phyloP scores from a whole-genome alignment of 2,113 vertebrate genomes.

The Colinus virginianus region DNA sequence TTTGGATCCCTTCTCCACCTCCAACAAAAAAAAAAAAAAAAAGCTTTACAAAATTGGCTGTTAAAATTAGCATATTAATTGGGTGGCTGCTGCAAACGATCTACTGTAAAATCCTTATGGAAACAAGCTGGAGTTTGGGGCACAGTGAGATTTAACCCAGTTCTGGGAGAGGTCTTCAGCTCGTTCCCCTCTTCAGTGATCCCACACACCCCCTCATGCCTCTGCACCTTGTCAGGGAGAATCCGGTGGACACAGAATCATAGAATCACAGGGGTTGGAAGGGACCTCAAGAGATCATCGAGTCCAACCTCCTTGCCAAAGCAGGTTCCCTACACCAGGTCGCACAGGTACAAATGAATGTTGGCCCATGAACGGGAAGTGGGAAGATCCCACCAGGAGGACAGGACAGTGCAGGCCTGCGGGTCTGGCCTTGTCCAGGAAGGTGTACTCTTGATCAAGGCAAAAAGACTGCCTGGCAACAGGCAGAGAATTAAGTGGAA shows the following conservation, averaged over 20 bases:
- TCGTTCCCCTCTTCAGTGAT: neutral
- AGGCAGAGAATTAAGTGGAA: neutral
- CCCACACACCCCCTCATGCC: neutral
- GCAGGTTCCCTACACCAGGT: no score
- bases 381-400: neutral
- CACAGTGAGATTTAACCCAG: constrained; percentile 23
- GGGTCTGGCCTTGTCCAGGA: neutral
- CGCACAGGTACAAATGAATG: no score
- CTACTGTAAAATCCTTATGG: constrained; percentile 31
- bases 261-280: no score
- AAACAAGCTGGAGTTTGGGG: constrained; percentile 6
- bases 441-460: neutral
- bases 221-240: neutral
- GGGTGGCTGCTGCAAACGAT: constrained; percentile 35
- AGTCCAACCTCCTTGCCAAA: no score
- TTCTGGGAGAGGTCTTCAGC: neutral
- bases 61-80: constrained; percentile 66
- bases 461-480: neutral
- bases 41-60: constrained; percentile 46
- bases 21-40: neutral
- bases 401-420: rapidly evolving
- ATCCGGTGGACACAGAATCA: neutral
- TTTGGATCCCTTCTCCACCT: constrained; percentile 43
- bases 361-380: neutral
- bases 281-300: no score